Conservation (phyloP, 2,888 invertebrate genomes). For the Campoplex capitator region DNA sequence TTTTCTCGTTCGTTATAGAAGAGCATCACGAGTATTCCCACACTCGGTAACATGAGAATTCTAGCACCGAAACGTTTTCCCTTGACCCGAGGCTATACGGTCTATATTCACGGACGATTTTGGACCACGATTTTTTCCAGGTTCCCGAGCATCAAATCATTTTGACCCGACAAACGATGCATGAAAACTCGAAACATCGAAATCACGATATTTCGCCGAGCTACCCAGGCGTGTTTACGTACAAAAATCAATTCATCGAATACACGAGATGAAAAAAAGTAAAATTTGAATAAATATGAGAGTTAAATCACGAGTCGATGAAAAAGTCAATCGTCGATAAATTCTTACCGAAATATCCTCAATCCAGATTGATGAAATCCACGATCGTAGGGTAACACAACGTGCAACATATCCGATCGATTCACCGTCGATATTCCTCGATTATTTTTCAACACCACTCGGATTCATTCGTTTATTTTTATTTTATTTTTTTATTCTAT, state of each 20-base stretch:
- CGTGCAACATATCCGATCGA: constrained; percentile 39
- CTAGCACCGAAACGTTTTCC: constrained; percentile 19
- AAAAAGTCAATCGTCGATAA: neutral
- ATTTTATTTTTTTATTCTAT: constrained; percentile 10
- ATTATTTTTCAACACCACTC: constrained; percentile 12
- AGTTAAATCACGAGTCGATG: too few species aligned
- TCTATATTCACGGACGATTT: neutral
- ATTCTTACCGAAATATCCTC: constrained; percentile 45
- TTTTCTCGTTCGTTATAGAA: constrained; percentile 22
- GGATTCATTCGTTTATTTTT: neutral
- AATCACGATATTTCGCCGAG: too few species aligned
- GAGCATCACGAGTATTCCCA: constrained; percentile 15
- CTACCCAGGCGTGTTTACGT: too few species aligned
- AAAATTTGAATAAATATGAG: too few species aligned
- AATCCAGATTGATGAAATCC: constrained; percentile 60
- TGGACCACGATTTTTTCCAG: neutral
- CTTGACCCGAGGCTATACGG: constrained; percentile 45
- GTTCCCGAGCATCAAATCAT: neutral
- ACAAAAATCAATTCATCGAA: neutral
- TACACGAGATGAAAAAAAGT: neutral
- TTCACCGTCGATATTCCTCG: neutral
- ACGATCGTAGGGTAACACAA: constrained; percentile 20
- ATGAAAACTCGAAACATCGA: too few species aligned
- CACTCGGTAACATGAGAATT: constrained; percentile 1
- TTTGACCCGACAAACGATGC: neutral